These are phyloP conservation scores for Cephus spinipes DNA, from an alignment of 2,888 invertebrate genomes.

Conservation along the genomic window DNA sequence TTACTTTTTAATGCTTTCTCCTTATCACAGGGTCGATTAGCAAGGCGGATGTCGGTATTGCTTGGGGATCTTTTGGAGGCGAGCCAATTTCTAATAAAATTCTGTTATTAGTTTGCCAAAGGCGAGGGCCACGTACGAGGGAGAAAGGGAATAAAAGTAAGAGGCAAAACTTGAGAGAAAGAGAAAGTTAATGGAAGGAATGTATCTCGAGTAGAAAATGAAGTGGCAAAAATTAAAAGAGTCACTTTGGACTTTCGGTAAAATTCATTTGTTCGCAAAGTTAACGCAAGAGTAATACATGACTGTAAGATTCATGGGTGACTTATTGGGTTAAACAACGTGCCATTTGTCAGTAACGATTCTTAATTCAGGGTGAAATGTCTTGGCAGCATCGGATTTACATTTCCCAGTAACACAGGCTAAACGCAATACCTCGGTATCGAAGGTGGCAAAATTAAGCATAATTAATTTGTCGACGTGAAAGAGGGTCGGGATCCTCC, in stretches of 20 bases:
- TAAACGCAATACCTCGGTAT: background rate
- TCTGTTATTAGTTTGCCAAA: background rate
- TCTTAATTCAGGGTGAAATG: background rate
- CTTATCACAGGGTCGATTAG: background rate
- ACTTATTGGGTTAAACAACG: background rate
- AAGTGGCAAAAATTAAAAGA: background rate
- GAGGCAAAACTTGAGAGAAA: background rate
- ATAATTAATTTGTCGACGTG: background rate
- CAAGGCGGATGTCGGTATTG: background rate
- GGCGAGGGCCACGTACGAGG: background rate
- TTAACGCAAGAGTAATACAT: background rate
- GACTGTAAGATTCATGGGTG: background rate
- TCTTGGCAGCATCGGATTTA: background rate
- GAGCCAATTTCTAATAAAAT: background rate
- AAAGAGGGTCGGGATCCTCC: background rate
- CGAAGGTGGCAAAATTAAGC: background rate
- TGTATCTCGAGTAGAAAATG: background rate
- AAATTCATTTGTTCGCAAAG: background rate
- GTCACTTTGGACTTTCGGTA: background rate
- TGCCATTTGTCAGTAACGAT: background rate
- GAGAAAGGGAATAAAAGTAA: background rate
- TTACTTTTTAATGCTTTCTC: background rate
- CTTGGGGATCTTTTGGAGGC: background rate
- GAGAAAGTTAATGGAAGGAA: background rate
- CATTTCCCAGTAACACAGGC: background rate